Conservation (phyloP, 2,113 vertebrate species). For the Phyllopteryx taeniolatus region DNA sequence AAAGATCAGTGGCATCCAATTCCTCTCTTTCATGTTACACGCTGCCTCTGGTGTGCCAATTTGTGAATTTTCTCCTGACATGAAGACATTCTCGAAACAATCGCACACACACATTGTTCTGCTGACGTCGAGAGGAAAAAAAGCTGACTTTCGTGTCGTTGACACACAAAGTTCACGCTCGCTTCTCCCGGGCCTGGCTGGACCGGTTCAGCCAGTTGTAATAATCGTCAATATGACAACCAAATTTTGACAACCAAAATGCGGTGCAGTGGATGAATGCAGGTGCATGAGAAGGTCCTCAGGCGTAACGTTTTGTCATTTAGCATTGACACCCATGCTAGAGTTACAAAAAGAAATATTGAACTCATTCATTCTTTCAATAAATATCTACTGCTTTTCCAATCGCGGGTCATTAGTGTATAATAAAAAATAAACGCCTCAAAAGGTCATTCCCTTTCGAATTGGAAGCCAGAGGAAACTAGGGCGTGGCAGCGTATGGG, state of each 20-base stretch:
- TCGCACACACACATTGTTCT: background rate
- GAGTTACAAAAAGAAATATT: background rate
- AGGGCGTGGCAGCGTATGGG: no score
- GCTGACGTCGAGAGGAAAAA: background rate
- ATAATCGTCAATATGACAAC: slow-evolving; percentile 52
- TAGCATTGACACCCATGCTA: background rate
- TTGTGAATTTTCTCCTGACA: background rate
- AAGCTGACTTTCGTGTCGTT: slow-evolving; percentile 27
- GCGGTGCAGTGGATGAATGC: background rate
- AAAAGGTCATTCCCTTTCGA: no score
- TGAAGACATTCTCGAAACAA: background rate
- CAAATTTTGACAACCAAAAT: slow-evolving; percentile 22
- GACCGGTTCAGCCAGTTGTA: slow-evolving; percentile 55
- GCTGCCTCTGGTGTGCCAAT: background rate
- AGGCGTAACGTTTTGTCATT: background rate
- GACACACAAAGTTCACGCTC: slow-evolving; percentile 14
- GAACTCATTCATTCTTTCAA: background rate
- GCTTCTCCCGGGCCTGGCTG: slow-evolving; percentile 16
- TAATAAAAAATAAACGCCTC: no score
- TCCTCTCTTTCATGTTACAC: background rate
- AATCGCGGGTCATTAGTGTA: background rate
- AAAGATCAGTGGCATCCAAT: background rate
- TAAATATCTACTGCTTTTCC: background rate
- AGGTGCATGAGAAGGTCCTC: background rate
- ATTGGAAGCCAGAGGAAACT: no score